Evolutionary conservation across 2,888 invertebrate genomes (phyloP).

Genomic region (Crematogaster levior): DNA sequence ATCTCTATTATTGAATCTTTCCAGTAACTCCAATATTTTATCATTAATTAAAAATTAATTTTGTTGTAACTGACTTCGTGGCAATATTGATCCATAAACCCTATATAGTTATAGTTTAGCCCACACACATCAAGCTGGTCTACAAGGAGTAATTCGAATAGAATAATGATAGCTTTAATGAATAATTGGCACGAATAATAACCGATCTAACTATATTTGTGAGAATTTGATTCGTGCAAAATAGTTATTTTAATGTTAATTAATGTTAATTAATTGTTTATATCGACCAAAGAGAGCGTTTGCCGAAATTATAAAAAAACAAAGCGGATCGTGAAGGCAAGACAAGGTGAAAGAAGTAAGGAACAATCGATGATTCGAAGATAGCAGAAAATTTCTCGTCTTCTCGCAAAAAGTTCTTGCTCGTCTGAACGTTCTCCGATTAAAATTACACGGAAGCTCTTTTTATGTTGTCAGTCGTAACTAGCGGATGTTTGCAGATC

Average conservation of each 20-base stretch:
- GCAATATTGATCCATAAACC: neutral
- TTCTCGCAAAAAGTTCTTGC: constrained; percentile 16
- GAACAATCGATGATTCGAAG: constrained; percentile 1
- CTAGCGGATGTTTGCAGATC: constrained; percentile 31
- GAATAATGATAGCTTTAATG: too few species aligned
- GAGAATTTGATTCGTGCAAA: constrained; percentile 46
- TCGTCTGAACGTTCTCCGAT: constrained; percentile 22
- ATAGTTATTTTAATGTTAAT: constrained; percentile 60
- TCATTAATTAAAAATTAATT: neutral
- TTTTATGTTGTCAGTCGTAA: constrained; percentile 21
- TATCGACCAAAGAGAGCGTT: constrained; percentile 20
- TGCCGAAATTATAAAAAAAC: constrained; percentile 8
- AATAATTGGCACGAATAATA: too few species aligned
- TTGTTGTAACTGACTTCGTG: neutral
- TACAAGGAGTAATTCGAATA: neutral
- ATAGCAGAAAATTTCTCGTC: neutral
- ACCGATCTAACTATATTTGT: constrained; percentile 24
- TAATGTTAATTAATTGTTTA: constrained; percentile 71
- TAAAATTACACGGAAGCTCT: constrained; percentile 42
- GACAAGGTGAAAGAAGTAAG: constrained; percentile 17
- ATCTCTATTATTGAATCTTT: neutral
- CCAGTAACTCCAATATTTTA: neutral
- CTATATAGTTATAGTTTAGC: neutral
- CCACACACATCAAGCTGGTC: neutral
- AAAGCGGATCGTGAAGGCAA: neutral